A percentile compares a stretch with the other conserved stretches of the same genome.
phyloP scores from a whole-genome alignment of 2,113 vertebrate genomes.

The Ptilonorhynchus violaceus region DNA sequence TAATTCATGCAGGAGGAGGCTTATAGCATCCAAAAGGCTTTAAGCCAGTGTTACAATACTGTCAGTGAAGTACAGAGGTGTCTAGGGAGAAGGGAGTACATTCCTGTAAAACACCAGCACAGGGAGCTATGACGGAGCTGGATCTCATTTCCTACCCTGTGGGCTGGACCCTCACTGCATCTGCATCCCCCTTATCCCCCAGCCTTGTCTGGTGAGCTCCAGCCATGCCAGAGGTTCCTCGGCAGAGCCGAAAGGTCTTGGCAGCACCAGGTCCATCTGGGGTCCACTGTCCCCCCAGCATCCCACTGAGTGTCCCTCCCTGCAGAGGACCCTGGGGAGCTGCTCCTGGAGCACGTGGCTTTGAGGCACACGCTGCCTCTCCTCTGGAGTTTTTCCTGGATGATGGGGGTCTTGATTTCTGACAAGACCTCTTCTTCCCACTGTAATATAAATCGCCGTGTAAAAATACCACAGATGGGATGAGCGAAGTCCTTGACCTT shows the following conservation, averaged over 20 bases:
- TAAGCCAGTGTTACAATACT: background rate
- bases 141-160: background rate
- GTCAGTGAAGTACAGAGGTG: background rate
- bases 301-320: fast-evolving
- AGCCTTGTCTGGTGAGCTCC: background rate
- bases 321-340: background rate
- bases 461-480: slow-evolving; percentile 45
- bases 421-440: background rate
- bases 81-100: background rate
- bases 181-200: background rate
- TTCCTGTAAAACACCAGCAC: background rate
- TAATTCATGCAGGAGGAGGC: slow-evolving; percentile 1
- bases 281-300: fast-evolving
- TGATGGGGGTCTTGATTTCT: background rate
- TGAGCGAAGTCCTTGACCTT: slow-evolving; percentile 46
- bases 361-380: background rate
- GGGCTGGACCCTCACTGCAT: background rate
- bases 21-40: background rate
- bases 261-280: background rate
- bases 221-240: fast-evolving
- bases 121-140: background rate
- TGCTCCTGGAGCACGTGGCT: background rate
- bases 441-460: background rate
- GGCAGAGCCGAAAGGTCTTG: background rate
- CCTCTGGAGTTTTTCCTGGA: background rate